Conservation (phyloP, 2,888 invertebrate genomes). For the Plagodis pulveraria region DNA sequence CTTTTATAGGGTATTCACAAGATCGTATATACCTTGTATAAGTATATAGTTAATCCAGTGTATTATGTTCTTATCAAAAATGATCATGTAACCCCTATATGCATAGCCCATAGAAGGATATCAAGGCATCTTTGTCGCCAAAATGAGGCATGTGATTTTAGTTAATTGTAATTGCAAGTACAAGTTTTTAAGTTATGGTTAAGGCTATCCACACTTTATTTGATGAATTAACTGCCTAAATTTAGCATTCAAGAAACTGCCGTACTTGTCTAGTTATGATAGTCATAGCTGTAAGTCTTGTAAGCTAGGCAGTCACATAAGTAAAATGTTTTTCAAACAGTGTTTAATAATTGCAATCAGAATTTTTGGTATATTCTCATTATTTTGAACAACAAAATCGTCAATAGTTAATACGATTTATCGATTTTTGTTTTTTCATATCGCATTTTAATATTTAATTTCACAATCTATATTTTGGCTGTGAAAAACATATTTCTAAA, state of each 20-base stretch:
- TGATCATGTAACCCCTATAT: background rate
- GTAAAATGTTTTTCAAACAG: constrained; percentile 9
- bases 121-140: constrained; percentile 13
- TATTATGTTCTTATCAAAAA: too few species aligned
- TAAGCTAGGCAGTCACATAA: constrained; percentile 13
- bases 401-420: too few species aligned
- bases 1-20: too few species aligned
- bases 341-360: background rate
- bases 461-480: too few species aligned
- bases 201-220: constrained; percentile 47
- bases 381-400: background rate
- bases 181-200: constrained; percentile 66
- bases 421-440: too few species aligned
- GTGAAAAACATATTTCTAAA: too few species aligned
- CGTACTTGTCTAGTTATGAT: constrained; percentile 23
- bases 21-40: too few species aligned
- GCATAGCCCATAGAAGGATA: constrained; percentile 7
- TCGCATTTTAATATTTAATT: too few species aligned
- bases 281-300: constrained; percentile 19
- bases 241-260: constrained; percentile 14
- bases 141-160: constrained; percentile 71
- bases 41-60: too few species aligned
- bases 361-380: constrained; percentile 2
- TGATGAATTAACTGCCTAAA: background rate
- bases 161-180: constrained; percentile 80